Evolutionary conservation across 2,888 invertebrate genomes (phyloP).

Genomic region (Lochmaea crataegi): DNA sequence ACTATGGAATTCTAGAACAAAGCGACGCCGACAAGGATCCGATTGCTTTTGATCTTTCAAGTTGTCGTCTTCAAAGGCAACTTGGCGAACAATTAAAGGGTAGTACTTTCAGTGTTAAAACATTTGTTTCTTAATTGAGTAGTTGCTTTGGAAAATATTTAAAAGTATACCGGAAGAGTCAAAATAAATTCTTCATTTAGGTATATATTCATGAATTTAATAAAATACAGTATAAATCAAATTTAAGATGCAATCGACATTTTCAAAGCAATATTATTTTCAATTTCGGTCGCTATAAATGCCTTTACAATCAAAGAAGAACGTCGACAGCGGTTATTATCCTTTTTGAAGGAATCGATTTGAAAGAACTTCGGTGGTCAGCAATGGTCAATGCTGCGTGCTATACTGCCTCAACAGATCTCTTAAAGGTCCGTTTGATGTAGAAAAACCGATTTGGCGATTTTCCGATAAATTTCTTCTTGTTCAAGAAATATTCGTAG

Average conservation of each 20-base stretch:
- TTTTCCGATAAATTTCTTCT: conserved; percentile 9
- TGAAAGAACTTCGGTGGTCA: conserved; percentile 31
- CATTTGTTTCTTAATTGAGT: too few species aligned
- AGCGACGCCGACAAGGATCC: too few species aligned
- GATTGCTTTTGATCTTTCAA: too few species aligned
- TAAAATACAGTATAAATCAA: neutral
- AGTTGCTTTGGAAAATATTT: too few species aligned
- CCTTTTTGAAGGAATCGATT: conserved; percentile 28
- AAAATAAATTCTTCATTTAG: too few species aligned
- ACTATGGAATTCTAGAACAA: too few species aligned
- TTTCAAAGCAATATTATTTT: conserved; percentile 20
- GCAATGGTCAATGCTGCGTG: conserved; percentile 40
- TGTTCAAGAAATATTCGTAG: conserved; percentile 8
- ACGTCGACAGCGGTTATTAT: conserved; percentile 13
- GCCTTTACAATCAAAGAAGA: conserved; percentile 24
- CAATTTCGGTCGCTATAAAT: conserved; percentile 21
- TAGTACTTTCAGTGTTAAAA: too few species aligned
- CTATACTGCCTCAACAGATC: conserved; percentile 28
- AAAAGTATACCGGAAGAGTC: too few species aligned
- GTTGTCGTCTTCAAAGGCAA: too few species aligned
- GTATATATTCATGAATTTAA: too few species aligned
- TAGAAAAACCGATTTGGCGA: conserved; percentile 18
- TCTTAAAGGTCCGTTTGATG: conserved; percentile 41
- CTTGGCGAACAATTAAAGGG: too few species aligned
- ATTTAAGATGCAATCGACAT: conserved; percentile 12